Percentiles rank a stretch among this genome's conserved stretches.
phyloP scores from a whole-genome alignment of 2,888 invertebrate genomes.

The Lithophane semibrunnea region DNA sequence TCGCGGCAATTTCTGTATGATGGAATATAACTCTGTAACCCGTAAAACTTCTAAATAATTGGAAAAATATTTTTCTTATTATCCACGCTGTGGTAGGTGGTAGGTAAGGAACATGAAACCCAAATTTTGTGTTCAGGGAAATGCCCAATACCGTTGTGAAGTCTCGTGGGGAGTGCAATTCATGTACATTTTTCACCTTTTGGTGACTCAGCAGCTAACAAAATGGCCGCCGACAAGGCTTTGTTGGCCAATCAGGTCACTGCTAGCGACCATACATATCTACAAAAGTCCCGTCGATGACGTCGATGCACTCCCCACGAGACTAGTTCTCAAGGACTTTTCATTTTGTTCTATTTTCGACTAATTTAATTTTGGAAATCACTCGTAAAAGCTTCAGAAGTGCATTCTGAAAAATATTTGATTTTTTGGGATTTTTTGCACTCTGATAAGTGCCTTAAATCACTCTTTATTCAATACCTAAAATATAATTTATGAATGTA shows the following conservation, averaged over 20 bases:
- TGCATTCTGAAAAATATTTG: conserved; percentile 12
- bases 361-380: conserved; percentile 74
- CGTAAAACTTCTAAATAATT: conserved; percentile 58
- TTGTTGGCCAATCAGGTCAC: conserved; percentile 86
- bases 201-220: conserved; percentile 92
- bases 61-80: conserved; percentile 74
- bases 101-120: conserved; percentile 87
- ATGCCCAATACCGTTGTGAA: conserved; percentile 91
- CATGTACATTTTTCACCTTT: conserved; percentile 91
- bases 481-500: conserved; percentile 87
- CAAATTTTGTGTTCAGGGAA: conserved; percentile 90
- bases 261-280: conserved; percentile 83
- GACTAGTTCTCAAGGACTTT: conserved; percentile 90
- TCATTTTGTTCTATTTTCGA: conserved; percentile 83
- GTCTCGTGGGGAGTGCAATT: conserved; percentile 91
- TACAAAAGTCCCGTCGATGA: conserved; percentile 85
- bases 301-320: conserved; percentile 88
- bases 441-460: background rate
- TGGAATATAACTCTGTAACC: conserved; percentile 56
- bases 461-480: conserved; percentile 67
- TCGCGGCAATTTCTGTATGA: conserved; percentile 73
- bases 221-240: conserved; percentile 92
- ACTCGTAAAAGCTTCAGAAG: conserved; percentile 42
- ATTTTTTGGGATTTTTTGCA: conserved; percentile 34
- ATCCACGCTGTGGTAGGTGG: conserved; percentile 82